Conservation (phyloP, 2,797 vertebrate species). For the Spinibarbus caldwelli region DNA sequence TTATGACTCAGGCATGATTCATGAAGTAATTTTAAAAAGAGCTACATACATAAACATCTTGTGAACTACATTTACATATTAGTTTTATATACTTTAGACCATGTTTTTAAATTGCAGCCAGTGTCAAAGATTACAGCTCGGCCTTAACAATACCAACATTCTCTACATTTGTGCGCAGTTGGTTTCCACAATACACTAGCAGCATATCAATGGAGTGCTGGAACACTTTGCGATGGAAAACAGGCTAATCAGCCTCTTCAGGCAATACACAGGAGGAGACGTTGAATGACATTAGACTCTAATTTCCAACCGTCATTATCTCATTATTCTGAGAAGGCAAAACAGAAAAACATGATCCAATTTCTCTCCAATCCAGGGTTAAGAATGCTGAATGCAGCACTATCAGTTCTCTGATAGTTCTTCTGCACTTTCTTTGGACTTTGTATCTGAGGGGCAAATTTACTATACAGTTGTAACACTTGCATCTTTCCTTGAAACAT, state of each 20-base stretch:
- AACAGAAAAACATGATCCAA: conserved; percentile 63
- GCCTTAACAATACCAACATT: conserved; percentile 45
- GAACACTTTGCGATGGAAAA: conserved; percentile 61
- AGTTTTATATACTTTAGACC: neutral
- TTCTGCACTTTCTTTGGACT: conserved; percentile 8
- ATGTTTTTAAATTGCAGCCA: conserved; percentile 5
- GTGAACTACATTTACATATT: neutral
- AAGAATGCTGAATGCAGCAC: conserved; percentile 36
- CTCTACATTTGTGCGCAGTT: conserved; percentile 48
- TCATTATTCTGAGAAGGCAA: conserved; percentile 62
- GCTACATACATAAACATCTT: neutral
- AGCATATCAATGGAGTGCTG: conserved; percentile 58
- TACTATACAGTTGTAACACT: conserved; percentile 12
- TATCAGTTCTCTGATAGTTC: conserved; percentile 25
- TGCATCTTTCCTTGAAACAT: neutral
- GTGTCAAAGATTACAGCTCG: conserved; percentile 45
- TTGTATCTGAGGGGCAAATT: conserved; percentile 30
- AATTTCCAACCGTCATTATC: conserved; percentile 65
- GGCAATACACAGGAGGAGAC: conserved; percentile 63
- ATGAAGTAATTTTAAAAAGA: neutral
- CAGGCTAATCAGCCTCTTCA: conserved; percentile 65
- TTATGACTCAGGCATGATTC: neutral
- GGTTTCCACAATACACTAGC: conserved; percentile 47
- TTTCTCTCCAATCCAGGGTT: conserved; percentile 53
- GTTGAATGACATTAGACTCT: conserved; percentile 62